A percentile compares a stretch with the other conserved stretches of the same genome.
Evolutionary conservation across 2,888 invertebrate species (phyloP).

Genomic region (Blastobasis lacticolella): DNA sequence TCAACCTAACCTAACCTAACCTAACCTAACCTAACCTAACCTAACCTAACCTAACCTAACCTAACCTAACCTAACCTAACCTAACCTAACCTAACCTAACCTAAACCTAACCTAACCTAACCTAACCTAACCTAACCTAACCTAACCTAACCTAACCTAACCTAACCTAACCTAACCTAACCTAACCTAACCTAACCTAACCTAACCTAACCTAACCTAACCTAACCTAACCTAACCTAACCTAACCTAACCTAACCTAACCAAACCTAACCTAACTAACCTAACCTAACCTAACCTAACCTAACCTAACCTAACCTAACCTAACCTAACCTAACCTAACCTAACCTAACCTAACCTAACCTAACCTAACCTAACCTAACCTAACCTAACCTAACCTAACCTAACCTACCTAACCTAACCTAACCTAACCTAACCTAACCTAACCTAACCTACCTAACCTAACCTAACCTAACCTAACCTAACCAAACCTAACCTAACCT

Average conservation of each 20-base stretch:
- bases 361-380: constrained; percentile 7
- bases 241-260: constrained; percentile 7
- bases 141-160: constrained; percentile 7
- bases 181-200: constrained; percentile 10
- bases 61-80: constrained; percentile 12
- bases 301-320: constrained; percentile 13
- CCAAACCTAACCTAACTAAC: constrained; percentile 4
- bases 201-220: constrained; percentile 7
- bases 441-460: constrained; percentile 8
- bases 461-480: constrained; percentile 14
- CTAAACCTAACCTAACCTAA: constrained; percentile 8
- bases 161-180: constrained; percentile 10
- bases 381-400: constrained; percentile 6
- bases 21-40: constrained; percentile 16
- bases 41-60: constrained; percentile 12
- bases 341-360: constrained; percentile 16
- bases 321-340: constrained; percentile 7
- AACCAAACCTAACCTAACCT: constrained; percentile 2
- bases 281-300: constrained; percentile 9
- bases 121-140: constrained; percentile 12
- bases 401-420: constrained; percentile 6
- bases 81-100: constrained; percentile 13
- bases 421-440: constrained; percentile 10
- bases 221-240: constrained; percentile 12
- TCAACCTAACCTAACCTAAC: constrained; percentile 19